These are phyloP conservation scores for Heliothis virescens DNA, from an alignment of 1,140 invertebrate species.

Conservation along the genomic window DNA sequence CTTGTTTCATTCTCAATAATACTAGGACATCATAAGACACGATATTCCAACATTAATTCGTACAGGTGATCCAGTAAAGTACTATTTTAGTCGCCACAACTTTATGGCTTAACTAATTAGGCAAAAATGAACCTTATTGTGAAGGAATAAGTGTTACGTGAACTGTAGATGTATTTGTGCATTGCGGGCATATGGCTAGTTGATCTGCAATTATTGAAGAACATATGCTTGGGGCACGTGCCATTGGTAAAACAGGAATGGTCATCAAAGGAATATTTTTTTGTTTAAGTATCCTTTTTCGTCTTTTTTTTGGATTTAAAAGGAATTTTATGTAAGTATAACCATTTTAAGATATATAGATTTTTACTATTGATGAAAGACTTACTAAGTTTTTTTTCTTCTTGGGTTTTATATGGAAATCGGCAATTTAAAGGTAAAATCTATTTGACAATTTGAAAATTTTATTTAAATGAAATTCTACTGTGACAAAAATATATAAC, in stretches of 20 bases:
- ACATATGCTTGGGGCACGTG: conserved; percentile 32
- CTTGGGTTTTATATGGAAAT: too few relatives aligned
- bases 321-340: too few relatives aligned
- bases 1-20: conserved; percentile 3
- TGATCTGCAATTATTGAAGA: conserved; percentile 27
- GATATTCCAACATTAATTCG: conserved; percentile 32
- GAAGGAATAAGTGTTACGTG: not conserved
- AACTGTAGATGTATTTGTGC: conserved; percentile 2
- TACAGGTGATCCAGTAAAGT: conserved; percentile 39
- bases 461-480: not conserved
- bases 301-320: not conserved
- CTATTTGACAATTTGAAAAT: too few relatives aligned
- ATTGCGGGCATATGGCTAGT: conserved; percentile 25
- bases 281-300: not conserved
- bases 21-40: conserved; percentile 34
- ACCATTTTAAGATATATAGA: too few relatives aligned
- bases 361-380: too few relatives aligned
- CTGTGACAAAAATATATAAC: not conserved
- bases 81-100: conserved; percentile 33
- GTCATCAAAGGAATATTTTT: conserved; percentile 2
- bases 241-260: conserved; percentile 20
- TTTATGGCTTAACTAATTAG: not conserved
- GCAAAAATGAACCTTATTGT: not conserved
- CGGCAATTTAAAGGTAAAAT: too few relatives aligned
- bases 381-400: too few relatives aligned